Base-by-base conservation (phyloP, 2,797 vertebrate species). In the Danio albolineatus region DNA sequence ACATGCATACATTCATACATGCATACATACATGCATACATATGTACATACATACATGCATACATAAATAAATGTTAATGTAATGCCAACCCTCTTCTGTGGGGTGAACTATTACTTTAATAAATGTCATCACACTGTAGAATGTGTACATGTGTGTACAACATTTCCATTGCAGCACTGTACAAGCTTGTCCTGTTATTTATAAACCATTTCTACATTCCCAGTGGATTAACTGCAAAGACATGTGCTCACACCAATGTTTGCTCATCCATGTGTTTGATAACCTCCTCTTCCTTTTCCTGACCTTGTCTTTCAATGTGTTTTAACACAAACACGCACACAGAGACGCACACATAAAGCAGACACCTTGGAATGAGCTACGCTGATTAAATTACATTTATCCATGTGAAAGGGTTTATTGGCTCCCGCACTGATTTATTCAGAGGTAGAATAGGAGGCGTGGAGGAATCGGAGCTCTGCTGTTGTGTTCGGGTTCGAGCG, bases 311-410 rank as follows among this genome's bases (percentile, higher is more conserved):
- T 62, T 36, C 9, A n/a, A 53, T 39, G 21, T 51, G 28, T 16
- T 19, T 5, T 46, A 46, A 16, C 36, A 71, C 38, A 73, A 46
- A 66, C 46, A 14, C 4, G 10, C 56, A 36, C 7, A 60, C 28
- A n/a, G n/a, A n/a, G n/a, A 38, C 48, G 61, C 36, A 17, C 39
- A 71, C 41, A 16, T 6, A 54, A n/a, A 48, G 39, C 43, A 64
- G 65, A 61, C 65, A 76, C 65, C 60, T 65, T 59, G 36, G 28
- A 83, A 65, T 57, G 44, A 72, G 78, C 73, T 76, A 41, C 28
- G 74, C 48, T 76, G 77, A 79, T 79, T 79, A 79, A 72, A 79
- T 64, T 73, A 73, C 77, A 65, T 73, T 73, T 79, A 79, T 79
- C 77, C 69, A 9, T 4, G 59, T 64, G 77, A 79, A 65, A 72